Base-by-base conservation (phyloP, 2,888 invertebrate species). In the Philereme transversata region DNA sequence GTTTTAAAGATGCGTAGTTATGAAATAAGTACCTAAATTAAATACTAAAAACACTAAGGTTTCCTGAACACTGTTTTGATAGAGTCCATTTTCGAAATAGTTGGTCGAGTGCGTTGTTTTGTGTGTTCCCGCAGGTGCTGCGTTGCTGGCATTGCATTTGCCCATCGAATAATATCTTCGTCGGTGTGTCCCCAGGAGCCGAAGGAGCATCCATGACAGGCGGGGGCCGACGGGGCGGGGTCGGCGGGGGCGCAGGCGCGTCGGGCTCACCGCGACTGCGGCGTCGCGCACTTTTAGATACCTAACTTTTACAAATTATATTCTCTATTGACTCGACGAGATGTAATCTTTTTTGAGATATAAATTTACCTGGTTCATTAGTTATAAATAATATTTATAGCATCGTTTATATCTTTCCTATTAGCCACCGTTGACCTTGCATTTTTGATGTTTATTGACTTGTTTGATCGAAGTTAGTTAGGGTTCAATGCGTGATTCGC, bases 281-380 rank as follows among this genome's bases (percentile, higher is more conserved):
- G 54, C 67, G 57, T 64, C 67, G 61, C 68, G 62, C 69, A 67
- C 69, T 73, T 65, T 72, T 75, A 77, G 65, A 75, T 63, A 60
- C 59, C 47, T 52, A 64, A 81, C 69, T 69, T 88, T 88, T 86
- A 80, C 82, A 87, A 79, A 80, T 77, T 78, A 77, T 88, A 87
- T 86, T 83, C 83, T 86, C 82, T 83, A 86, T 78, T 76, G 82
- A 86, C 79, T 82, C 82, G 77, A 74, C 74, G 80, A 86, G 83
- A 83, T 82, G 84, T 87, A 88, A 90, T 87, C 87, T 87, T 84
- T 90, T 89, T 89, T 90, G 88, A 88, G 88, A 89, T 88, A 84
- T 88, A 88, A 86, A 89, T 90, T 90, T 89, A 65, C 90, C 87
- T 79, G 73, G 84, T 90, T 88, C 85, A 77, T 83, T 86, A 84